phyloP scores from a whole-genome alignment of 2,113 vertebrate genomes.

The Phylloscopus trochiloides region DNA sequence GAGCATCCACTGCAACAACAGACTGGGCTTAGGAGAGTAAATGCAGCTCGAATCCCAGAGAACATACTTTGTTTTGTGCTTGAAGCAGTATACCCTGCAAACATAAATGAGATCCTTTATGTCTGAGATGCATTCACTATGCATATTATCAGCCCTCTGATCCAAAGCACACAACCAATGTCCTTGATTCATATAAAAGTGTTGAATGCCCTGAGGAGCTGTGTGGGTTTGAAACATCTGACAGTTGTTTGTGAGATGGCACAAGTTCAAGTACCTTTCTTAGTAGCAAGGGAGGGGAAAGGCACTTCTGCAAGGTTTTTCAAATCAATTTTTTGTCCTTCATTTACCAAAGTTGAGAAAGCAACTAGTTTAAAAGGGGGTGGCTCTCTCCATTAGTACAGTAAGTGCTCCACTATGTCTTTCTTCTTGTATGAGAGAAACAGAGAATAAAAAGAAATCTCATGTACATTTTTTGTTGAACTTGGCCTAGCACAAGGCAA shows the following conservation, averaged over 20 bases:
- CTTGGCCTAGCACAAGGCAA: not conserved
- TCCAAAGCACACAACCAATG: constrained; percentile 61
- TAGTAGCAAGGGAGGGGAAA: not conserved
- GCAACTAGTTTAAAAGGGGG: not conserved
- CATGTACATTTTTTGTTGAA: not conserved
- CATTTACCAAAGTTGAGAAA: constrained; percentile 47
- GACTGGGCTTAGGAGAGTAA: not conserved
- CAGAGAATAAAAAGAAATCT: not conserved
- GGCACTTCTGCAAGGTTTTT: not conserved
- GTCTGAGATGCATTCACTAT: constrained; percentile 50
- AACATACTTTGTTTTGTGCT: constrained; percentile 46
- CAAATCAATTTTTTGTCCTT: constrained; percentile 42
- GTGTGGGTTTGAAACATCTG: constrained; percentile 53
- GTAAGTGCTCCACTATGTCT: not conserved
- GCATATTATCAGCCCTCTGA: constrained; percentile 59
- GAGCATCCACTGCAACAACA: not conserved
- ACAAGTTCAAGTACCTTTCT: constrained; percentile 40
- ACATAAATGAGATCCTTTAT: constrained; percentile 56
- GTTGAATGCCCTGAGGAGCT: constrained; percentile 58
- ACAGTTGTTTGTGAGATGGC: constrained; percentile 48
- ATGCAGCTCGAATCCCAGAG: constrained; percentile 25
- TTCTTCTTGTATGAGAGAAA: not conserved
- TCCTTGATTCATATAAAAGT: constrained; percentile 57
- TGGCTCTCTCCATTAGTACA: not conserved
- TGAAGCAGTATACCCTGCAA: constrained; percentile 20